phyloP scores from a whole-genome alignment of 2,797 vertebrate species.

The Cirrhinus molitorella region DNA sequence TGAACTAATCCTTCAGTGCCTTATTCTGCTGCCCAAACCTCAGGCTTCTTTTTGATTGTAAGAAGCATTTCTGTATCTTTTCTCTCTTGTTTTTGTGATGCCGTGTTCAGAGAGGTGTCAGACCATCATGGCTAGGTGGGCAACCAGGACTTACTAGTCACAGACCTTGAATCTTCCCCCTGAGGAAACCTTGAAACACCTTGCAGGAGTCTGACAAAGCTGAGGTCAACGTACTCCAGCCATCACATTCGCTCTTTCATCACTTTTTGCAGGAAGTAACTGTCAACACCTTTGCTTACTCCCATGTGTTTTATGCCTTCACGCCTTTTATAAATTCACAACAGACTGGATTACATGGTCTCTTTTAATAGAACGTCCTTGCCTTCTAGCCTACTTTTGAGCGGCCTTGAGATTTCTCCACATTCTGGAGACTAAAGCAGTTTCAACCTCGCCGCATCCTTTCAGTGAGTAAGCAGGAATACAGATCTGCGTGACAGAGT shows the following conservation, averaged over 20 bases:
- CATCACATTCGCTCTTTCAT: conserved; percentile 30
- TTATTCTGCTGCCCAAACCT: too few relatives aligned
- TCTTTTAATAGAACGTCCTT: conserved; percentile 42
- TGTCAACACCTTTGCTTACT: conserved; percentile 44
- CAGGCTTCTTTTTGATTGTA: not conserved
- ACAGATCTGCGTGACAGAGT: conserved; percentile 38
- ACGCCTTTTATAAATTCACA: conserved; percentile 34
- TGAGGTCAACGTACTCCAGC: conserved; percentile 23
- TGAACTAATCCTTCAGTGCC: too few relatives aligned
- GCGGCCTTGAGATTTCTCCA: not conserved
- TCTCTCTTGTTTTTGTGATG: not conserved
- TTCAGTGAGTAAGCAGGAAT: conserved; percentile 45
- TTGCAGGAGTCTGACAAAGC: conserved; percentile 18
- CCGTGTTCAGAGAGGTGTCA: conserved; percentile 11
- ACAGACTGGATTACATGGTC: conserved; percentile 11
- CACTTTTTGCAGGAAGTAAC: conserved; percentile 23
- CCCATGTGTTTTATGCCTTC: conserved; percentile 36
- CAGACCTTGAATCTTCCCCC: not conserved
- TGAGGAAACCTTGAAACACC: conserved; percentile 4
- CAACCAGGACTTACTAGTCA: not conserved
- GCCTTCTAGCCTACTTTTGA: conserved; percentile 30
- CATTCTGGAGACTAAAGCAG: conserved; percentile 28
- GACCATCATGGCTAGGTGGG: not conserved
- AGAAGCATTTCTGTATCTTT: not conserved
- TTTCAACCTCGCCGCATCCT: conserved; percentile 1